Base-by-base conservation (phyloP, 2,113 vertebrate genomes). In the Nasalis larvatus region DNA sequence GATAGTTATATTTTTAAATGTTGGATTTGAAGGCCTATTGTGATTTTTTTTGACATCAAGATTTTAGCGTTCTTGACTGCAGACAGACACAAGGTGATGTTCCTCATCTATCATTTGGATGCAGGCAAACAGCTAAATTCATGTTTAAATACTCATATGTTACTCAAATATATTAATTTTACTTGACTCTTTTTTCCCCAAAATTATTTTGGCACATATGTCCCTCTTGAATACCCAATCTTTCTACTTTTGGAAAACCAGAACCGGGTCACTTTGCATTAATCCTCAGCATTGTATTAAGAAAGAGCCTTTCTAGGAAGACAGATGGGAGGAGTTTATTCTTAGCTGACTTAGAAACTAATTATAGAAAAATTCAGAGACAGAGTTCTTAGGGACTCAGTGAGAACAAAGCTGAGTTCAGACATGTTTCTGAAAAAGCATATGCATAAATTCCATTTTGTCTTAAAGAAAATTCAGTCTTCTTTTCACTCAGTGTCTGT, bases 321-420 rank as follows among this genome's bases (percentile, higher is more conserved):
- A 94, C 21, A 94, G 58, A 83, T 78, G 80, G 91, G 35, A 89
- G 86, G 52, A 49, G 6, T 17, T 21, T 77, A 63, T 63, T 89
- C 78, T 96, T 47, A 93, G 23, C 40, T 87, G 54, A 80, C 63
- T 95, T 86, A 82, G 60, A 92, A 93, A 83, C n/a, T 84, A 89
- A 87, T 94, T 76, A 81, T 18, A 92, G 63, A 42, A 96, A 95
- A 96, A 81, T n/a, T 45, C 78, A 89, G 84, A 90, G 69, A 94
- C 54, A 58, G 35, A 13, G 32, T 78, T 95, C 83, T 96, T 77
- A 60, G 78, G 54, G n/a, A 91, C 58, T 60, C 4, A 6, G 20
- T 49, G 87, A 94, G 49, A 82, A 60, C 37, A 84, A 68, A 89
- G 87, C 73, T 68, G 52, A 42, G 58, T 81, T 89, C 56, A 92